Base-by-base conservation (phyloP, 2,888 invertebrate species). In the Lydus trimaculatus region DNA sequence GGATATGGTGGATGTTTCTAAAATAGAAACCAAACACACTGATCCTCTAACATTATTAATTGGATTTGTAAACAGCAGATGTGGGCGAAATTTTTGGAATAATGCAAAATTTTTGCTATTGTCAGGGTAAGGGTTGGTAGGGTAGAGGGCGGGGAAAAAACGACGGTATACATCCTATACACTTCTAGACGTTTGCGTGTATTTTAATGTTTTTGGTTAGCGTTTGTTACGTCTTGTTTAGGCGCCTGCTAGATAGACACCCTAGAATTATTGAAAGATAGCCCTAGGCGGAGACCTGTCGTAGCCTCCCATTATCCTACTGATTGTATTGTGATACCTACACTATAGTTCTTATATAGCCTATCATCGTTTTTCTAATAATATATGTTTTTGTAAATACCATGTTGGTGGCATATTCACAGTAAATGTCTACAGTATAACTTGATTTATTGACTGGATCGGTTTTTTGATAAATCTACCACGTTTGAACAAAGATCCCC, bases 221-320 rank as follows among this genome's bases (percentile, higher is more conserved):
- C 20, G 52, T 77, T 79, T 72, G 77, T 81, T 80, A 82, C 79
- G 82, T 82, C 83, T 83, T 82, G 79, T 83, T 83, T 82, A 82
- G 83, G 82, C 82, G 82, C 82, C 82, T 82, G 73, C 76, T 76
- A 74, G 75, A 76, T 75, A 73, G 68, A 75, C 78, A 83, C 80
- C 83, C 82, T 81, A 79, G 80, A 78, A 83, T 83, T 83, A 83
- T 75, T 65, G n/a, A 11, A 61, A 71, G 72, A 75, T 72, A 65
- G 80, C 82, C 77, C 59, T 63, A 66, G 79, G 82, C 79, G 63
- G 65, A 73, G 78, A 80, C 79, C 82, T 81, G 83, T 82, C 83
- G 81, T 81, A 76, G 80, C 78, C 80, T 79, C 75, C 79, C 69
- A 81, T 81, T 81, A 80, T 75, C 71, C 73, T 75, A 72, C 75